Evolutionary conservation across 2,113 vertebrate genomes (phyloP), one percentile per base, ranked within the genome.

Genomic region (Bungarus multicinctus): DNA sequence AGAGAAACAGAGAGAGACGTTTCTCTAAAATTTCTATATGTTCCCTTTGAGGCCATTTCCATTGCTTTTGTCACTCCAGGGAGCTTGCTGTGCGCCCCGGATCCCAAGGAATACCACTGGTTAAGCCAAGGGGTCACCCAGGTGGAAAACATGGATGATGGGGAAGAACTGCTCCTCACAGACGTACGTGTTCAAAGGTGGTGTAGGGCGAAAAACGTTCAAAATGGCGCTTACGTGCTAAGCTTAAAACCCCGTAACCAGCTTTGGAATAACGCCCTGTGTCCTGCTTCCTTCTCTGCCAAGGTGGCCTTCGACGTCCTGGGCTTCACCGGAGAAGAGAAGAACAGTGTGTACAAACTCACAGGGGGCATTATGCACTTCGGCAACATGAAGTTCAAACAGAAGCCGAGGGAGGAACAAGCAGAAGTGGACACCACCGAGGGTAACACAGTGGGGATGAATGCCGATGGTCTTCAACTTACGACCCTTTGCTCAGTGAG

Each of bases 391-490:
- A 97, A 97, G 87, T 97, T 97, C 95, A 96, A 97, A 95, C 96
- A 96, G 94, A 97, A 98, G 93, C 96, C 96, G 94, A 93, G 96
- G 96, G 90, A 97, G 45, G 95, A 97, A 58, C 96, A 97, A 89
- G 96, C 95, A 16, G 96, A 97, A 52, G 88, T 96, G 58, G 96
- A 97, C 12, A 95, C 91, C 91, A 92, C 0, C 0, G 96, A 97
- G 90, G 96, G 94, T 89, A 91, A 54, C 53, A 50, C 0, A 0
- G 12, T 50, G 47, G 47, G 47, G 47, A 50, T 8, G 1, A 50
- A 50, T 8, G 47, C 47, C 47, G 7, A 9, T 50, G 47, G 47
- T 50, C 47, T 8, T 50, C 47, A 50, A 30, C 3, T 64, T 64
- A 64, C 58, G 5, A 30, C 3, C 27, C 27, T 11, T 27, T 9